Conservation (phyloP, 2,888 invertebrate genomes). For the Rotaria sp. region DNA sequence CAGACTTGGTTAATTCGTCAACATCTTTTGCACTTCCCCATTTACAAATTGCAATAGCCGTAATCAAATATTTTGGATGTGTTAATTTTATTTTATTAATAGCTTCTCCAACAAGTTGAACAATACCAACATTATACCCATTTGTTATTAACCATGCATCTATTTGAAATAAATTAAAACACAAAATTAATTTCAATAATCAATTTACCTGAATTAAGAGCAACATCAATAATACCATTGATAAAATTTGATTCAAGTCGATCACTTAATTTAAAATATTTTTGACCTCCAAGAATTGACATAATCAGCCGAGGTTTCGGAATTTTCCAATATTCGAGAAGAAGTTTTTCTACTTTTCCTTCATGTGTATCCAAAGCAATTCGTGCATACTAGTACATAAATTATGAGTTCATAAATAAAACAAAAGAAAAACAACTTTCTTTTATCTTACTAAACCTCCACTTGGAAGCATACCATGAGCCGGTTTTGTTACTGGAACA, state of each 20-base stretch:
- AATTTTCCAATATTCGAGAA: neutral
- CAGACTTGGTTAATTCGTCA: neutral
- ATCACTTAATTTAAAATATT: neutral
- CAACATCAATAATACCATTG: neutral
- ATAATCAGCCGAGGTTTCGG: neutral
- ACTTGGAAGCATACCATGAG: neutral
- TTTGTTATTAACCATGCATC: slow-evolving; percentile 1
- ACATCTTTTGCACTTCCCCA: slow-evolving; percentile 12
- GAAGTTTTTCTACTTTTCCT: neutral
- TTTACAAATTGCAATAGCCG: slow-evolving; percentile 8
- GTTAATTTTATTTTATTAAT: neutral
- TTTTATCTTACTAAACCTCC: neutral
- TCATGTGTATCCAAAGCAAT: neutral
- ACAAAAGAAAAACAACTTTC: neutral
- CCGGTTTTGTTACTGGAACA: neutral
- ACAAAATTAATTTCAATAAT: neutral
- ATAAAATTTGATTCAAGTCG: neutral
- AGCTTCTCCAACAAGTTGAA: slow-evolving; percentile 8
- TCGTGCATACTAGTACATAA: neutral
- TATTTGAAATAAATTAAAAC: neutral
- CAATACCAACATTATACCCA: slow-evolving; percentile 9
- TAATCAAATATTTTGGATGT: neutral
- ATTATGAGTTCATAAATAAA: neutral
- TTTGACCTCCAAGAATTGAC: slow-evolving; percentile 7
- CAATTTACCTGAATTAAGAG: neutral